These are phyloP conservation scores for Myathropa florea DNA, from an alignment of 2,888 invertebrate genomes.

Conservation along the genomic window DNA sequence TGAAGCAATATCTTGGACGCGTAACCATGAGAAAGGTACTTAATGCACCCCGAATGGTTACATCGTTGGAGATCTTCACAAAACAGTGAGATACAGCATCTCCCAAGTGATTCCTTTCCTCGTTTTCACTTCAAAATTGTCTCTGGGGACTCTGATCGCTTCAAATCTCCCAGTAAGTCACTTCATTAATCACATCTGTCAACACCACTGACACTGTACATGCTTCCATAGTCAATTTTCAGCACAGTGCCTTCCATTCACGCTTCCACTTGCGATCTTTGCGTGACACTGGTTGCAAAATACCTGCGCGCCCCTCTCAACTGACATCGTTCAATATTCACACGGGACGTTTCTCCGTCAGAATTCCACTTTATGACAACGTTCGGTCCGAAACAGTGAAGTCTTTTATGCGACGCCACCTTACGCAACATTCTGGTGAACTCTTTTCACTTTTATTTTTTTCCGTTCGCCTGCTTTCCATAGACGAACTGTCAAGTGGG, in stretches of 20 bases:
- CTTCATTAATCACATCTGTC: background rate
- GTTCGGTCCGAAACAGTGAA: constrained; percentile 32
- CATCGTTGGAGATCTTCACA: too few species aligned
- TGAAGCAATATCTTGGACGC: too few species aligned
- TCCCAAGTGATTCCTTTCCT: too few species aligned
- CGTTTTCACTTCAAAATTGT: background rate
- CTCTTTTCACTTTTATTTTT: constrained; percentile 62
- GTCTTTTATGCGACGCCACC: constrained; percentile 13
- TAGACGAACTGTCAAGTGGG: constrained; percentile 48
- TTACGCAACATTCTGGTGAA: constrained; percentile 67
- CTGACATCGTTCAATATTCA: background rate
- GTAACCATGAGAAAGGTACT: too few species aligned
- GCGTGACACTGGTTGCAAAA: background rate
- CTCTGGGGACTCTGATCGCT: background rate
- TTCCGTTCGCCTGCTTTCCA: background rate
- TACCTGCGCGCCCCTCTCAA: background rate
- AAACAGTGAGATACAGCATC: too few species aligned
- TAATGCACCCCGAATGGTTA: too few species aligned
- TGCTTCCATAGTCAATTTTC: too few species aligned
- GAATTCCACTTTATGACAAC: constrained; percentile 12
- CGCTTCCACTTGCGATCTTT: background rate
- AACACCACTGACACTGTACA: too few species aligned
- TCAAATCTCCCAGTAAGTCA: too few species aligned
- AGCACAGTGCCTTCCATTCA: background rate
- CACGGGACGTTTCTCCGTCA: constrained; percentile 56